phyloP scores from a whole-genome alignment of 1,140 invertebrate species.

The Yoshiicerus persimilis region DNA sequence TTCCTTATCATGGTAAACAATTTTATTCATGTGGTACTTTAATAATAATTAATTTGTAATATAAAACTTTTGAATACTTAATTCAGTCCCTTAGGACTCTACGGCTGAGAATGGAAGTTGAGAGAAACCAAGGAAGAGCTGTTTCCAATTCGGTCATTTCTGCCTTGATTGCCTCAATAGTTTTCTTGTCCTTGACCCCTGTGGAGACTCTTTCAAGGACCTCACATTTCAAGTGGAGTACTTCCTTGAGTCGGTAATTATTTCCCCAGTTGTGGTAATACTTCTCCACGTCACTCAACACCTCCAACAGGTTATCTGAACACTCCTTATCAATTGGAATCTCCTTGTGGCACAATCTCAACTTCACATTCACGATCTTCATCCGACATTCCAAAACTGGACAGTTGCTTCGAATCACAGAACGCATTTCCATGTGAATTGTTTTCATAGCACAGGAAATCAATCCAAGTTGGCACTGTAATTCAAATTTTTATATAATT shows the following conservation, averaged over 20 bases:
- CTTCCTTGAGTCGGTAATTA: constrained; percentile 33
- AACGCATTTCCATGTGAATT: constrained; percentile 34
- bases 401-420: constrained; percentile 25
- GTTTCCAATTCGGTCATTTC: neutral
- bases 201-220: neutral
- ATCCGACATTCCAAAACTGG: constrained; percentile 25
- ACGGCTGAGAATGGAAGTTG: neutral
- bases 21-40: too few relatives aligned
- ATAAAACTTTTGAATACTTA: too few relatives aligned
- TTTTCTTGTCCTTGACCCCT: neutral
- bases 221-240: constrained; percentile 9
- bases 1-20: too few relatives aligned
- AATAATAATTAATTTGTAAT: too few relatives aligned
- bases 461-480: constrained; percentile 36
- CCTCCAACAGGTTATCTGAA: neutral
- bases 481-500: neutral
- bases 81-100: too few relatives aligned
- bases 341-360: neutral
- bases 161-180: neutral
- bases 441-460: constrained; percentile 22
- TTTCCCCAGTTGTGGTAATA: constrained; percentile 37
- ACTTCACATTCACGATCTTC: constrained; percentile 16
- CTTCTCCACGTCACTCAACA: neutral
- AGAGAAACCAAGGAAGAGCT: neutral
- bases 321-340: neutral